phyloP scores from a whole-genome alignment of 2,888 invertebrate species.

The Andrena marginata region DNA sequence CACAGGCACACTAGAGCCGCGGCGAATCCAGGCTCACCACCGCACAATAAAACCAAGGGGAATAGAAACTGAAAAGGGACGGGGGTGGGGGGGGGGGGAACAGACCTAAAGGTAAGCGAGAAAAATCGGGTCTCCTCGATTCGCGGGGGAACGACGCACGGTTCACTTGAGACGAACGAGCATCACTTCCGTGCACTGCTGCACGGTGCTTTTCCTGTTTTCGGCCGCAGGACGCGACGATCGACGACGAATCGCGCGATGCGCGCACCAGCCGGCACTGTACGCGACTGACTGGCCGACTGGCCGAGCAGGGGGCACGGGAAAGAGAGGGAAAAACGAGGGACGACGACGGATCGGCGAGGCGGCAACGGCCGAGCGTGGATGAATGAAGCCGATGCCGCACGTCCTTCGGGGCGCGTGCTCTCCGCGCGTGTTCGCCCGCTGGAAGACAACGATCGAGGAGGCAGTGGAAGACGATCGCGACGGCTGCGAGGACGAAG shows the following conservation, averaged over 20 bases:
- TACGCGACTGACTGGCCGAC: conserved; percentile 66
- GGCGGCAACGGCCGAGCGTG: conserved; percentile 37
- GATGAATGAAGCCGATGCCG: conserved; percentile 50
- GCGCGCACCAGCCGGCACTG: conserved; percentile 64
- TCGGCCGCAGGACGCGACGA: conserved; percentile 24
- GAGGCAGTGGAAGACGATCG: conserved; percentile 33
- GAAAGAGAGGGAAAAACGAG: conserved; percentile 10
- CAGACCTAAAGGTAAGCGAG: background rate
- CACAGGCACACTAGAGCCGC: background rate
- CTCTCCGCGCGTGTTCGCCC: conserved; percentile 41
- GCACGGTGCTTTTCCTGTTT: background rate
- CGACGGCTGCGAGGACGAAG: conserved; percentile 23
- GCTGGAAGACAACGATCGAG: no score
- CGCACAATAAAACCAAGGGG: background rate
- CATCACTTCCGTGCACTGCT: background rate
- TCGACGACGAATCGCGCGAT: conserved; percentile 36
- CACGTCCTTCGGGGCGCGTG: conserved; percentile 41
- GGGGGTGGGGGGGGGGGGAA: no score
- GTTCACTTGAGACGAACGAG: background rate
- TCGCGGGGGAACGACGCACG: background rate
- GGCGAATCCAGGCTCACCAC: background rate
- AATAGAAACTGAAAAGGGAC: no score
- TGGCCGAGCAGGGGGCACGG: conserved; percentile 42
- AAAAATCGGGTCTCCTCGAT: background rate
- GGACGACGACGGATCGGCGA: background rate